Conservation (phyloP, 1,140 invertebrate genomes). For the Tribolium castaneum region DNA sequence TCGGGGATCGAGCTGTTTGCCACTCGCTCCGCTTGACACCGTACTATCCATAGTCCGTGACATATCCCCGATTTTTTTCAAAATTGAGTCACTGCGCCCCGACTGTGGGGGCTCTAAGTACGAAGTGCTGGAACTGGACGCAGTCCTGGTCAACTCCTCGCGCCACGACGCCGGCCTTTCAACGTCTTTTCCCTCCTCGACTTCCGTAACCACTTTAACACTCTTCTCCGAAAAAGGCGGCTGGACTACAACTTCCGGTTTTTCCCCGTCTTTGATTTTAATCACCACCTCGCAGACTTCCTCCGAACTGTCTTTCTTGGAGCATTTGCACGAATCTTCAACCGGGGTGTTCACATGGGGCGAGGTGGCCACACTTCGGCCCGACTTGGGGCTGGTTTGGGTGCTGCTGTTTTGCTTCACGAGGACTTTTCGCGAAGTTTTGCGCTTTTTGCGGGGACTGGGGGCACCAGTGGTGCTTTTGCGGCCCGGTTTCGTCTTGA, state of each 20-base stretch:
- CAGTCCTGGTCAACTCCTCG: constrained; percentile 57
- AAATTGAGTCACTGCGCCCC: constrained; percentile 40
- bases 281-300: constrained; percentile 61
- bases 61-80: constrained; percentile 45
- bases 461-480: constrained; percentile 34
- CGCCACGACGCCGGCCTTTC: constrained; percentile 49
- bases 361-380: constrained; percentile 40
- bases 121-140: constrained; percentile 57
- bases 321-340: constrained; percentile 45
- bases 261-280: constrained; percentile 58
- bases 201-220: constrained; percentile 11
- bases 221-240: not conserved
- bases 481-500: constrained; percentile 33
- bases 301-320: constrained; percentile 44
- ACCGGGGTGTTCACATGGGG: not conserved
- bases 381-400: constrained; percentile 57
- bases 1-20: constrained; percentile 49
- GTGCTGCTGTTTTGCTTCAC: constrained; percentile 60
- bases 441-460: constrained; percentile 28
- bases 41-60: constrained; percentile 5
- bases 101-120: constrained; percentile 61
- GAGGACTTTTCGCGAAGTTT: constrained; percentile 43
- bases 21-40: not conserved
- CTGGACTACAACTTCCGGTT: constrained; percentile 51
- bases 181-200: not conserved